Base-by-base conservation (phyloP, 2,888 invertebrate genomes). In the Cabera pusaria region DNA sequence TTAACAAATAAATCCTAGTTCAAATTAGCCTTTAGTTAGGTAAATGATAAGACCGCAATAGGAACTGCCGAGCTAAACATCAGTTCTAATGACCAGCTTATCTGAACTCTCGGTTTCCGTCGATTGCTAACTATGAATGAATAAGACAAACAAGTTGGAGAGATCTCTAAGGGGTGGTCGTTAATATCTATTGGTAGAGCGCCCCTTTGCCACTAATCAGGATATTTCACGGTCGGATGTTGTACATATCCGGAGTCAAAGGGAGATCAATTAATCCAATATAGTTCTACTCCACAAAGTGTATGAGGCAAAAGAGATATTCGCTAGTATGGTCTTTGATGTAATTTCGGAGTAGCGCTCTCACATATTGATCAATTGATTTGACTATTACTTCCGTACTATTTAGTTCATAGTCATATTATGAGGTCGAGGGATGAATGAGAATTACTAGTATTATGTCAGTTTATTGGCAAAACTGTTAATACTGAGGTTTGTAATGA, bases 151-250 rank as follows among this genome's bases (percentile, higher is more conserved):
- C 46, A 46, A 46, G 40, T 29, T 42, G 40, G 10, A 40, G 9
- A 33, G 64, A 22, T 63, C 68, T 40, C 2, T 7, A 3, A 28
- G 28, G 45, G 41, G 33, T 68, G 60, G 68, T 36, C 39, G 36
- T 18, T 41, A 41, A 44, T 43, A 47, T 46, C 29, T 42, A 52
- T 51, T 52, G 45, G 45, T 45, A 54, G 48, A 52, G 46, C 49
- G 53, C 49, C 46, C 51, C 54, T 51, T 59, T 27, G 46, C 44
- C 54, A 58, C 63, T 69, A 69, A 72, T 72, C 65, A 69, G 59
- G 55, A 64, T 64, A 64, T 64, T 73, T 64, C 46, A 64, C 46
- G 61, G 61, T 53, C 53, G 59, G 54, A 56, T 59, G 58, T 58
- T 44, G 56, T 56, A 58, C 47, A 58, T 55, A 36, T 50, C 53